Evolutionary conservation across 2,888 invertebrate genomes (phyloP), one percentile per base, ranked within the genome.

Genomic region (Anorthoa munda): DNA sequence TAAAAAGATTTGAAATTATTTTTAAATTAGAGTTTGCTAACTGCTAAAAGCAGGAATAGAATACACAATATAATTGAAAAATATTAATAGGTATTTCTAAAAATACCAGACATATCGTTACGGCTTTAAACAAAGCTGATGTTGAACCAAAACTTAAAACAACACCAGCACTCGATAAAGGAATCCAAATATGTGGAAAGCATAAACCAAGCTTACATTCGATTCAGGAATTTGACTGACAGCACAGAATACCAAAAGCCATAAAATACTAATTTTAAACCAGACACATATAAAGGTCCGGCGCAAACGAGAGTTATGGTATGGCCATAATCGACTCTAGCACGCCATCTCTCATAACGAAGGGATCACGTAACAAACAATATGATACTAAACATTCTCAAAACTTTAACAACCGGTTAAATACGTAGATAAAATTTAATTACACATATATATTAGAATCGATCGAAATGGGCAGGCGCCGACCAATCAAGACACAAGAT

Each of bases 261-360:
- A 87, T 89, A 87, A 86, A 90, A 90, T 87, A 90, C 89, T 88
- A 87, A 89, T 89, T 89, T 90, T 87, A 88, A 90, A 89, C 87
- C 87, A 87, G 87, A 90, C 89, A 88, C 86, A 87, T 86, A 87
- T 89, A 90, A 86, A 88, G 84, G 85, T 85, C 84, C 82, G 88
- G 83, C 86, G 82, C 87, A 88, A 90, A 89, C 90, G 84, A 90
- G 90, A 89, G 86, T 87, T 86, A 88, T 87, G 89, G 86, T 86
- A 86, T 79, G 82, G 85, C 72, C 83, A 84, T 89, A 90, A 91
- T 91, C 85, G 90, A 88, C 84, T 86, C 83, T 76, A 88, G 83
- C 89, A 90, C 90, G 90, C 90, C 86, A 90, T 88, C 85, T 88
- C 83, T 88, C 85, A 89, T 88, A 89, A 89, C 84, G 84, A 87